phyloP scores from a whole-genome alignment of 2,888 invertebrate species.

The Lycophotia porphyrea region DNA sequence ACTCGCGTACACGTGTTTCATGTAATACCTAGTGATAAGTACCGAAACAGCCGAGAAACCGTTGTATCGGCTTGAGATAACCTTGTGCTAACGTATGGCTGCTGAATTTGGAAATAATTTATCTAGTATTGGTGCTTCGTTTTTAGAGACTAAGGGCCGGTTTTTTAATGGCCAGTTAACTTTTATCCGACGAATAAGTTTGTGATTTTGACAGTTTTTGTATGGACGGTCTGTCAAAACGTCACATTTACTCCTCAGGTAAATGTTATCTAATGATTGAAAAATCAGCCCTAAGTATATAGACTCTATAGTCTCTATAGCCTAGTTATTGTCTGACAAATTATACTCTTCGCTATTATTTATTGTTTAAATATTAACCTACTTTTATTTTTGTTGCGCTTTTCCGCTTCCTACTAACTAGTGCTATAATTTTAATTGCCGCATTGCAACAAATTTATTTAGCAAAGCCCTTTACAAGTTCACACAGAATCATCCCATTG shows the following conservation, averaged over 20 bases:
- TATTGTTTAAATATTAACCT: not conserved
- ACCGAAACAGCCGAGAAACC: constrained; percentile 57
- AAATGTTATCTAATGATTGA: no score
- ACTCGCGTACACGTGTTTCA: constrained; percentile 63
- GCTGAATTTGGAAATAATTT: constrained; percentile 55
- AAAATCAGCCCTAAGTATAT: no score
- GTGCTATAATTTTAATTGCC: not conserved
- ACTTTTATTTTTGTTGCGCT: not conserved
- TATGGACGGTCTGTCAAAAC: no score
- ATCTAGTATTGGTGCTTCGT: constrained; percentile 26
- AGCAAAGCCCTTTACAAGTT: not conserved
- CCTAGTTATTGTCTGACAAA: not conserved
- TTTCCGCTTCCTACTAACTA: not conserved
- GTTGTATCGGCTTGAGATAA: constrained; percentile 55
- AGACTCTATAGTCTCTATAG: no score
- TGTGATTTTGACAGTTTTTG: no score
- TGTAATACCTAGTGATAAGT: constrained; percentile 65
- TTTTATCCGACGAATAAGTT: no score
- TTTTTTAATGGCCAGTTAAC: no score
- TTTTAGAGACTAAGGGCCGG: constrained; percentile 23
- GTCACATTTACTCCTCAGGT: no score
- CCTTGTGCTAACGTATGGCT: constrained; percentile 57
- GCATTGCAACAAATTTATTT: not conserved
- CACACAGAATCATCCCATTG: not conserved
- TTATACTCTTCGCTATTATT: not conserved